Evolutionary conservation across 1,140 invertebrate species (phyloP).

Genomic region (Procambarus clarkii): DNA sequence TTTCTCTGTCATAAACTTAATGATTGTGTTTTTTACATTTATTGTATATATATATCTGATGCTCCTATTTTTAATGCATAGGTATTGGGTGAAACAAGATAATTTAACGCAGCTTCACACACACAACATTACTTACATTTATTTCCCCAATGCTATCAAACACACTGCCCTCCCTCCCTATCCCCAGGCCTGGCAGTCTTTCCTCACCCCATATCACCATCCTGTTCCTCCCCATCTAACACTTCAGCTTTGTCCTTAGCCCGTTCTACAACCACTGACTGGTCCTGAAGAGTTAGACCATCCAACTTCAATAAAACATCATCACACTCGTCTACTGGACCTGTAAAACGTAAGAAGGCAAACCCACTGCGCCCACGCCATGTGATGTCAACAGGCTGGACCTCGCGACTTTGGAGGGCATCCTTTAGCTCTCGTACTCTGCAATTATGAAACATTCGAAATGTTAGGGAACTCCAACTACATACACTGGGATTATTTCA

Average conservation of each 20-base stretch:
- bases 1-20: not conserved
- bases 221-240: conserved; percentile 5
- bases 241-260: conserved; percentile 64
- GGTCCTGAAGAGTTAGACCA: conserved; percentile 62
- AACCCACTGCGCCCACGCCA: conserved; percentile 61
- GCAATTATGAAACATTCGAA: not conserved
- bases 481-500: no score
- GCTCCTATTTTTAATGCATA: conserved; percentile 15
- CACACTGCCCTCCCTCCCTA: conserved; percentile 3
- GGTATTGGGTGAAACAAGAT: not conserved
- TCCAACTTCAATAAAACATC: conserved; percentile 47
- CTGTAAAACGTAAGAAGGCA: conserved; percentile 69
- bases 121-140: not conserved
- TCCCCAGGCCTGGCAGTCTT: not conserved
- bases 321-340: conserved; percentile 58
- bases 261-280: conserved; percentile 50
- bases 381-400: conserved; percentile 64
- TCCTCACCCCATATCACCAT: not conserved
- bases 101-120: not conserved
- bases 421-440: conserved; percentile 69
- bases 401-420: conserved; percentile 57
- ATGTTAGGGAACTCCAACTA: no score
- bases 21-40: not conserved
- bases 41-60: conserved; percentile 6
- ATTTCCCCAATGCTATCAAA: not conserved